Evolutionary conservation across 2,888 invertebrate species (phyloP), one percentile per base, ranked within the genome.

Genomic region (Lycaena phlaeas): DNA sequence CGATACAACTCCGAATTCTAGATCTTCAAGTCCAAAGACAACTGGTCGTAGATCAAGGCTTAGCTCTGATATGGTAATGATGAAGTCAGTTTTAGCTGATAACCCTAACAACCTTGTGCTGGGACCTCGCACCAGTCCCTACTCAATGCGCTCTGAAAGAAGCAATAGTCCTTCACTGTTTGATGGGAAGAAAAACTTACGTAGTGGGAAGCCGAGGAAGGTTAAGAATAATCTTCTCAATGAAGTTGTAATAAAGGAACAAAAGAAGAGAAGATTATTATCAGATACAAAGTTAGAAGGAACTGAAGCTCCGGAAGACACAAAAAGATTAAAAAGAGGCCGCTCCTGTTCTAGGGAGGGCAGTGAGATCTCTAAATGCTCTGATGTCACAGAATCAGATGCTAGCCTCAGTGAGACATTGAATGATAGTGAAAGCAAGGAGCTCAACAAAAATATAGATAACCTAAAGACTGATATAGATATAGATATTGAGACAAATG

Each of bases 181-280:
- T 40, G 85, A 86, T 48, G 81, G 81, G 15, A 86, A 89, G 48
- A 87, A n/a, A n/a, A n/a, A 87, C 45, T 71, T 90, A 41, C 76
- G 90, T 38, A 90, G 90, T 62, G 90, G 90, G 0, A 90, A 90
- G 59, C 86, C 89, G 31, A 82, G 90, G 41, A 89, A 89, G 67
- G 70, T 87, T 6, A 88, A 87, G 57, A 86, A 75, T 51, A 73
- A 82, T 51, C 71, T 86, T 34, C 61, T 89, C 27, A 79, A 86
- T 56, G 88, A 88, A 51, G 88, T 88, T 45, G 75, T 88, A n/a
- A 72, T 77, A 56, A 84, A 84, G 46, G 87, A 87, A 52, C 76
- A 77, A 48, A 86, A 86, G 55, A 85, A 86, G 53, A 75, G 86
- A 52, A 68, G 82, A 52, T 64, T 88, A 42, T 64, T 87, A 38